A percentile compares a stretch with the other conserved stretches of the same genome.
These are phyloP conservation scores for Cylas formicarius DNA, from an alignment of 1,140 invertebrate genomes.

Conservation along the genomic window DNA sequence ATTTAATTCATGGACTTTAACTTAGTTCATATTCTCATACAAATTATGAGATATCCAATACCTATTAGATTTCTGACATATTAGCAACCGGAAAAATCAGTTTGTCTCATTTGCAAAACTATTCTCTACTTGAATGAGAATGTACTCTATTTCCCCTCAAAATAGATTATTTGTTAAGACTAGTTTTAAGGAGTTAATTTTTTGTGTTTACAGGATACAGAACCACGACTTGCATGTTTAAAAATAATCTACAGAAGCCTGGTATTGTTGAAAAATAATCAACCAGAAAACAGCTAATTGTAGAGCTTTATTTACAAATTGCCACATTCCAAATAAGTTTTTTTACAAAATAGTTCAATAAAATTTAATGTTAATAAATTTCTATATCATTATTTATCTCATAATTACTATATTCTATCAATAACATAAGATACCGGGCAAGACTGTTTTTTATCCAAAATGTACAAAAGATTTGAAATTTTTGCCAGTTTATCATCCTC, in stretches of 20 bases:
- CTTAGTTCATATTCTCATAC: no score
- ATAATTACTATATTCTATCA: constrained; percentile 3
- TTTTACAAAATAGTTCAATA: neutral
- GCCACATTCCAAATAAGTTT: neutral
- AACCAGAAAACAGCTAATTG: no score
- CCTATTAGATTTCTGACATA: neutral
- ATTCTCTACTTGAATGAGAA: neutral
- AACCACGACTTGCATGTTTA: constrained; percentile 19
- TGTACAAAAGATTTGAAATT: constrained; percentile 3
- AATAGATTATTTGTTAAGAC: neutral
- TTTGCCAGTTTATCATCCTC: no score
- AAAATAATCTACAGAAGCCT: constrained; percentile 16
- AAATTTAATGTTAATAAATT: neutral
- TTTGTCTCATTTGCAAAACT: no score
- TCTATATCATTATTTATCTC: neutral
- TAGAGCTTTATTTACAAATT: neutral
- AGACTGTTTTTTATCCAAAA: constrained; percentile 6
- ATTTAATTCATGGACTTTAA: no score
- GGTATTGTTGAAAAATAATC: constrained; percentile 4
- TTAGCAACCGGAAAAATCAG: neutral
- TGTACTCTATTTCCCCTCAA: neutral
- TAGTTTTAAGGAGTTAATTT: neutral
- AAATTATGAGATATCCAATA: neutral
- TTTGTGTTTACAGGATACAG: constrained; percentile 13
- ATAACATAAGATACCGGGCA: constrained; percentile 9